Evolutionary conservation across 2,113 vertebrate genomes (phyloP).

Genomic region (Notarius lentiginosus): DNA sequence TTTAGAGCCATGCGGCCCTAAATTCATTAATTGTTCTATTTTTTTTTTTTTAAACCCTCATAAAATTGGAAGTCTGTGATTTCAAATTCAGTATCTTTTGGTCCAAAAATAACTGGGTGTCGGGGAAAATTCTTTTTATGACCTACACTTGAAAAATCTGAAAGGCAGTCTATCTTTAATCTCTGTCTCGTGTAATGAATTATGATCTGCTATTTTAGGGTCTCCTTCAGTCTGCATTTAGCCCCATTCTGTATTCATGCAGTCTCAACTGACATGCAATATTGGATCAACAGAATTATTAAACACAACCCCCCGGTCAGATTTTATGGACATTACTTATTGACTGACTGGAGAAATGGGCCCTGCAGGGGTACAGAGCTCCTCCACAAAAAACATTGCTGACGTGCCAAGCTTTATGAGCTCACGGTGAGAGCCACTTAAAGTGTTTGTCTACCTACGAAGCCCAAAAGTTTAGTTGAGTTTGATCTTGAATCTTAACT

Average conservation of each 20-base stretch:
- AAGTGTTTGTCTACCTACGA: conserved; percentile 46
- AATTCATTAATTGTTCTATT: too few species aligned
- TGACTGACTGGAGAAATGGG: conserved; percentile 48
- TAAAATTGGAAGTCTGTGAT: too few species aligned
- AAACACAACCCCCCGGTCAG: conserved; percentile 45
- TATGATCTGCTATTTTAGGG: neutral
- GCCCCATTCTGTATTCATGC: conserved; percentile 46
- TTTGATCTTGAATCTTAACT: conserved; percentile 34
- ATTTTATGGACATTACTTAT: conserved; percentile 58
- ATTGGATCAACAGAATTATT: conserved; percentile 55
- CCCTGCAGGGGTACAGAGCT: conserved; percentile 38
- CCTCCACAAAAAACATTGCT: conserved; percentile 34
- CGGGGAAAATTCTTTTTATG: too few species aligned
- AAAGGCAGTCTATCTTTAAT: too few species aligned
- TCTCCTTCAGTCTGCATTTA: conserved; percentile 25
- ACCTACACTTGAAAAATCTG: too few species aligned
- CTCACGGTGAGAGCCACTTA: conserved; percentile 39
- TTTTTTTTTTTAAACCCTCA: too few species aligned
- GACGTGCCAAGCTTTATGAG: conserved; percentile 32
- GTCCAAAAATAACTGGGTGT: too few species aligned
- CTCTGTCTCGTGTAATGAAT: neutral
- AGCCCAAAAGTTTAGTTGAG: conserved; percentile 29
- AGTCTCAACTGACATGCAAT: conserved; percentile 47
- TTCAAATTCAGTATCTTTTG: too few species aligned
- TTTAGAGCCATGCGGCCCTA: too few species aligned